Evolutionary conservation across 2,113 vertebrate genomes (phyloP).

Genomic region (Anhinga rufa): DNA sequence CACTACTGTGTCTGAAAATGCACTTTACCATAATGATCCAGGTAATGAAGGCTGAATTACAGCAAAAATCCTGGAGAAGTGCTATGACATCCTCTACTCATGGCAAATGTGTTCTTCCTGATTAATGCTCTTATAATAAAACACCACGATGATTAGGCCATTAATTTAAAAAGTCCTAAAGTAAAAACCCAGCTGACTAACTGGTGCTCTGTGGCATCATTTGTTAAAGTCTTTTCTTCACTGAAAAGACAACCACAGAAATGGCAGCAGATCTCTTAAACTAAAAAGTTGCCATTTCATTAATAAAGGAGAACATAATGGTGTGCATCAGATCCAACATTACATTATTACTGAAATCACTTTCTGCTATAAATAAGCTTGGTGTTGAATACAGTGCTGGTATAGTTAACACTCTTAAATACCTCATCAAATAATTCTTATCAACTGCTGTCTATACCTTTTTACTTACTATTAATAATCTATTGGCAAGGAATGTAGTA

Average conservation of each 20-base stretch:
- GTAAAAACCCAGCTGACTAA: neutral
- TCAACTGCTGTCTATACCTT: neutral
- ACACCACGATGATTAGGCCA: neutral
- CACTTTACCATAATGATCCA: neutral
- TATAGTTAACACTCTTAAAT: neutral
- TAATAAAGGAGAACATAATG: neutral
- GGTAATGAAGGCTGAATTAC: neutral
- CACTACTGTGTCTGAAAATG: neutral
- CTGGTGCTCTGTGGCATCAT: neutral
- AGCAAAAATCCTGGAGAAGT: neutral
- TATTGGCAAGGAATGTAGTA: neutral
- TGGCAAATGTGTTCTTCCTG: neutral
- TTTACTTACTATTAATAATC: neutral
- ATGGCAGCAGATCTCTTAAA: neutral
- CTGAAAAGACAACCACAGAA: neutral
- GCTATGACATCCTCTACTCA: neutral
- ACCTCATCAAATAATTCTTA: constrained; percentile 5
- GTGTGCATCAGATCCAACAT: neutral
- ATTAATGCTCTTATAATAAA: constrained; percentile 12
- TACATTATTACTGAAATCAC: neutral
- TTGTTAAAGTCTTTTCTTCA: neutral
- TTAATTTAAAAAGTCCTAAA: neutral
- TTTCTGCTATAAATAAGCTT: neutral
- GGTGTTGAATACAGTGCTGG: neutral
- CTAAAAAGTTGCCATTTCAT: neutral